Evolutionary conservation across 2,888 invertebrate species (phyloP), one percentile per base, ranked within the genome.

Genomic region (Drosophila pseudotakahashii): DNA sequence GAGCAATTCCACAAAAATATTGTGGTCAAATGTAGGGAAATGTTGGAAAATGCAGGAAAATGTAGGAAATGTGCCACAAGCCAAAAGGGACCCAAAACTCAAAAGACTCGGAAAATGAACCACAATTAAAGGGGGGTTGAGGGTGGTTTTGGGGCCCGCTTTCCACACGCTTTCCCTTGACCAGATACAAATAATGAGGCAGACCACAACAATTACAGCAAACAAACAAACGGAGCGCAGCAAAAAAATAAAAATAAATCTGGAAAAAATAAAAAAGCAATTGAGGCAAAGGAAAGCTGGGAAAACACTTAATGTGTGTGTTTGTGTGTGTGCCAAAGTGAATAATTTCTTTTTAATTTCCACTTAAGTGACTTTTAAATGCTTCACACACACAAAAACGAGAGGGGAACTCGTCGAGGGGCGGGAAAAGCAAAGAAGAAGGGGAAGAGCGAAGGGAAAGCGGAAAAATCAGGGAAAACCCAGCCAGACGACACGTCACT

Each of bases 341-440:
- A 91, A 89, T 89, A 89, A 89, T 90, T 90, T 90, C 85, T 81
- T 89, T 89, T 89, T 90, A 89, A 89, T 91, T 90, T 86, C 77
- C 85, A 90, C 87, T 90, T 89, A 90, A 89, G 89, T 90, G 89
- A 84, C 78, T 90, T 89, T 90, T 74, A 84, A 90, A 89, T 88
- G 79, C 76, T 83, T 77, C 71, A 57, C 85, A 60, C 85, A 60
- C 59, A 42, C 34, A 44, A 36, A 42, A 36, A 30, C 36, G 36
- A 52, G 1, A 16, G 44, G 52, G 52, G 66, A 26, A 64, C 61
- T 13, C 19, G 16, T 1, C 16, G 32, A 13, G 48, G 48, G 16
- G 47, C 14, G 14, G 34, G 3, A 34, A 39, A 34, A 14, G 50
- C n/a, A 26, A 30, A 37, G 57, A 60, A 61, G 48, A 14, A 23